Base-by-base conservation (phyloP, 37 sponge, comb jelly and placozoan genomes). In the Spongia lamella region DNA sequence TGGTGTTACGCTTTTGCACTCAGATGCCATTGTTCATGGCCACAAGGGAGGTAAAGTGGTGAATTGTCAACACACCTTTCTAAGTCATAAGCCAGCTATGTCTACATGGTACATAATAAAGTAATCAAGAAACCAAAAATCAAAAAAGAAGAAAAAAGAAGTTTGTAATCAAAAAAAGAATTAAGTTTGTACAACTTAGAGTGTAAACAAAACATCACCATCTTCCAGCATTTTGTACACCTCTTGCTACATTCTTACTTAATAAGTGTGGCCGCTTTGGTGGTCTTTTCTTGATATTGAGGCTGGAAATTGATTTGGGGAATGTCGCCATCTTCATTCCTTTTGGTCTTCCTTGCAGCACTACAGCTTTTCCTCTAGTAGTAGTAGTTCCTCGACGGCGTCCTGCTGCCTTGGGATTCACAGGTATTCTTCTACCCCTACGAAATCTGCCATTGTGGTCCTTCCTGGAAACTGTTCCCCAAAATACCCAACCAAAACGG, bases 401-500 rank as follows among this genome's bases (percentile, higher is more conserved):
- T 24, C 62, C 62, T 17, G 62, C 62, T 26, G 62, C 62, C 17
- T 29, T 61, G 33, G 62, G 33, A 17, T 61, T 29, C 33, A 61
- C 62, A 61, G 62, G 33, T 33, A 61, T 61, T 24, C 25, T 61
- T 24, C 33, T 61, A 13, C 62, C 62, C 17, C 33, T 33, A 33
- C 62, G 30, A 13, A 61, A 33, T 61, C 33, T 24, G 1, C 62
- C 62, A 61, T 17, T 32, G 33, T 61, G 62, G 30, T 29, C 33
- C 25, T 29, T 61, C 2, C 16, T 61, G n/a, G 25, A 43, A 43
- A 43, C 25, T 19, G 16, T 61, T 3, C 62, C 62, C 5, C 47
- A 5, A 61, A 61, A 32, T 20, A 35, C 67, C 67, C 67, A 66
- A 38, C 40, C 67, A 66, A 66, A 66, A 35, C 38, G 67, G 22